Evolutionary conservation across 92 coral and sea anemone genomes (phyloP), one percentile per base, ranked within the genome.

Genomic region (Epizoanthus scotinus): DNA sequence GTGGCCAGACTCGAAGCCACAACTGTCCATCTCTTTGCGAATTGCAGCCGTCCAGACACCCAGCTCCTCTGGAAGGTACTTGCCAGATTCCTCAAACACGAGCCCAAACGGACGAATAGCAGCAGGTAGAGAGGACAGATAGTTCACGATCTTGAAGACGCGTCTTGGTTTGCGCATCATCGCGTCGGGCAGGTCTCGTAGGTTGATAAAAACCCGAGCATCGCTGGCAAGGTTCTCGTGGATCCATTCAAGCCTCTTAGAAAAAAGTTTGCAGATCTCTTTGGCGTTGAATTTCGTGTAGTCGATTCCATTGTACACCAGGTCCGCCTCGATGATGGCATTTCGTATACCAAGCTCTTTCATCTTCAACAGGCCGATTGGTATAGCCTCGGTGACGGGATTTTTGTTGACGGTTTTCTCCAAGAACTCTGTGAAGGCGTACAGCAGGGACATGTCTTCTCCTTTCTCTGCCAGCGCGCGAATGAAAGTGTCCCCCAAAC

Each of bases 391-490:
- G 31, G 85, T 53, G 31, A 91, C 94, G 3, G 91, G 86, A 21
- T 71, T 59, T 71, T 86, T 85, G 61, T 87, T 93, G 82, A 59
- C 84, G 20, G 90, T 62, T 13, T 86, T 75, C 50, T 88, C 98
- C 6, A 93, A 13, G 22, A 93, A 93, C 84, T 93, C 98, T 55
- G 85, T 88, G 67, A 93, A 93, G 78, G 98, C 98, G 71, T 84
- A 93, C 36, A 93, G 62, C 10, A 80, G 81, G 54, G 78, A 78
- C 74, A 86, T 79, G 74, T 93, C 94, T 84, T 93, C 94, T 0
- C 94, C 98, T 62, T 84, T 83, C n/a, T 88, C 91, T 25, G 54
- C 63, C 49, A 93, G 73, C 73, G 88, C 89, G 3, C 38, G 78
- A 65, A 64, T 61, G 82, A 93, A 93, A 8, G 87, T 91, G 78